Conservation (phyloP, 2,113 vertebrate species). For the Ancistrus triradiatus region DNA sequence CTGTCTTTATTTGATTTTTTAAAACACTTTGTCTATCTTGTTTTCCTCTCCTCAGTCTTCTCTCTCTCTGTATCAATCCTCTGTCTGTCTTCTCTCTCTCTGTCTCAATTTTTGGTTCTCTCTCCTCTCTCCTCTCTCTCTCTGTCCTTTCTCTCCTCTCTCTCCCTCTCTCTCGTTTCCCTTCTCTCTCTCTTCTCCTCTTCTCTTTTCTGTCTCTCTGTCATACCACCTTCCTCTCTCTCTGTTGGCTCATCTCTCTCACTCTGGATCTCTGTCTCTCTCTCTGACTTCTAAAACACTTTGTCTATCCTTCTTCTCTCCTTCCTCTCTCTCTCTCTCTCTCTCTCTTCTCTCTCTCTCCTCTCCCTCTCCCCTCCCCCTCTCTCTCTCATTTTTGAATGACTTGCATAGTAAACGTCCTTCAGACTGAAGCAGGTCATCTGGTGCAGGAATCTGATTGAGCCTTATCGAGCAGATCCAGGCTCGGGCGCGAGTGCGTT, state of each 20-base stretch:
- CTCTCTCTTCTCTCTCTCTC: background rate
- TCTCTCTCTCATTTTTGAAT: conserved; percentile 40
- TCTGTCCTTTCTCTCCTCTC: background rate
- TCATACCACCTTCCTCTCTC: background rate
- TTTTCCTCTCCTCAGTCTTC: too few relatives aligned
- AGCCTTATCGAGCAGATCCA: conserved; percentile 16
- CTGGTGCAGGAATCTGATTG: conserved; percentile 16
- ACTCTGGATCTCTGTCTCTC: too few relatives aligned
- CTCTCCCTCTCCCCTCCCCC: background rate
- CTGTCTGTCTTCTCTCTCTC: too few relatives aligned
- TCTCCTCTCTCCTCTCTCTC: background rate
- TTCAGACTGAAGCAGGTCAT: conserved; percentile 27
- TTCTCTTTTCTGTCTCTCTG: background rate
- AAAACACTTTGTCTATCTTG: too few relatives aligned
- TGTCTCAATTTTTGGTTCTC: conserved; percentile 6
- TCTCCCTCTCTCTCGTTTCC: background rate
- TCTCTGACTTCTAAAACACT: conserved; percentile 30
- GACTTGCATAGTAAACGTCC: conserved; percentile 26
- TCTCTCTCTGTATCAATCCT: too few relatives aligned
- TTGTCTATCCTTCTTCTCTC: conserved; percentile 3
- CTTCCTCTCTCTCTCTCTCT: background rate
- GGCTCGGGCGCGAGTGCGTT: background rate
- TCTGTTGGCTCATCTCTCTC: conserved; percentile 31
- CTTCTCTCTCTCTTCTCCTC: background rate
- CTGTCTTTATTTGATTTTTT: too few relatives aligned